These are phyloP conservation scores for Drosophila stalkeri DNA, from an alignment of 2,888 invertebrate species.

Conservation along the genomic window DNA sequence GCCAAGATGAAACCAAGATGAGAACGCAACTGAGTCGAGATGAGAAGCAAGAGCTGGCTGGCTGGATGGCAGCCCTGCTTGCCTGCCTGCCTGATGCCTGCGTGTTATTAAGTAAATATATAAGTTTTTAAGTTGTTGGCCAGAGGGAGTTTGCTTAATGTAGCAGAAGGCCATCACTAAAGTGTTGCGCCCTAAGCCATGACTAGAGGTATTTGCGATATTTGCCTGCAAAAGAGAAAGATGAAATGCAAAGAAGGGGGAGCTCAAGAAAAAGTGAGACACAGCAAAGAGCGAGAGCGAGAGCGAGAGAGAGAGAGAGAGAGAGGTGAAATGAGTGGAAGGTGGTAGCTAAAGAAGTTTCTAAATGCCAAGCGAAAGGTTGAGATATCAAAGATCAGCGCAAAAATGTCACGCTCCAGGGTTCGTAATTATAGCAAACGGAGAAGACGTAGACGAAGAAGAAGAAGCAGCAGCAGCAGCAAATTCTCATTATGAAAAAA, in stretches of 20 bases:
- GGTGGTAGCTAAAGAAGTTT: slow-evolving; percentile 30
- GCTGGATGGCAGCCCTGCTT: not conserved
- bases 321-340: not conserved
- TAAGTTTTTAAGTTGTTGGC: slow-evolving; percentile 50
- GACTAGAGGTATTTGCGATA: slow-evolving; percentile 49
- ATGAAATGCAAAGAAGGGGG: not conserved
- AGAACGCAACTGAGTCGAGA: slow-evolving; percentile 1
- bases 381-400: slow-evolving; percentile 37
- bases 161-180: slow-evolving; percentile 55
- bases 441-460: not conserved
- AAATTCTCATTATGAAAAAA: slow-evolving; percentile 18
- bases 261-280: not conserved
- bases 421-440: slow-evolving; percentile 24
- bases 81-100: not conserved
- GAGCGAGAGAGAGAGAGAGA: not conserved
- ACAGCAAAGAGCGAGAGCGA: not conserved
- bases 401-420: slow-evolving; percentile 35
- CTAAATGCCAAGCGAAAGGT: slow-evolving; percentile 30
- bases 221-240: slow-evolving; percentile 24
- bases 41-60: slow-evolving; percentile 8
- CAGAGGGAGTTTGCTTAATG: slow-evolving; percentile 45
- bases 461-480: not conserved
- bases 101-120: slow-evolving; percentile 43
- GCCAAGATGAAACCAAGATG: slow-evolving; percentile 9
- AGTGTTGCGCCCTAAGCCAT: slow-evolving; percentile 53